A percentile compares a stretch with the other conserved stretches of the same genome.
Conservation (phyloP, 2,888 invertebrate genomes). For the Lasioglossum lativentre region DNA sequence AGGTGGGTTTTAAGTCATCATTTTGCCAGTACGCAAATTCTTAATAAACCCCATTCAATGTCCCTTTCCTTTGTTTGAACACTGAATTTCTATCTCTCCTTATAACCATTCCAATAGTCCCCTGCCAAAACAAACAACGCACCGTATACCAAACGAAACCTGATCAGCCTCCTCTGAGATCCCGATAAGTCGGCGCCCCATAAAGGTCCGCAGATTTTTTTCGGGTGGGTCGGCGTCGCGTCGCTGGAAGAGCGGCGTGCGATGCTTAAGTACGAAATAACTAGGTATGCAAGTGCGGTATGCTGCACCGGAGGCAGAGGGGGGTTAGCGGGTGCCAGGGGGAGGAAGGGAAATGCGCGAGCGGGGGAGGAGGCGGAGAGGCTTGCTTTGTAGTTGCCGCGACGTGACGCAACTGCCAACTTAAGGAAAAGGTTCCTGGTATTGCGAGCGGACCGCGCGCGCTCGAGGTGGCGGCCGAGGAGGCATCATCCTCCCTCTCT, state of each 20-base stretch:
- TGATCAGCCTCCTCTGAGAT: neutral
- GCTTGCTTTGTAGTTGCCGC: constrained; percentile 83
- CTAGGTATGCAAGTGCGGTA: constrained; percentile 77
- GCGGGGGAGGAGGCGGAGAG: constrained; percentile 46
- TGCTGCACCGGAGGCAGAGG: constrained; percentile 54
- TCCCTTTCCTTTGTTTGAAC: neutral
- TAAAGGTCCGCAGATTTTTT: neutral
- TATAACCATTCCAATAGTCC: neutral
- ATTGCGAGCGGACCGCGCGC: constrained; percentile 70
- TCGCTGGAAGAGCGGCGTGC: constrained; percentile 49
- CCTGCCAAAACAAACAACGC: neutral
- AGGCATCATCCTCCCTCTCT: constrained; percentile 59
- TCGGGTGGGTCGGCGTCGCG: neutral
- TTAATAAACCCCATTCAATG: neutral
- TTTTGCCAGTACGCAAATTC: neutral
- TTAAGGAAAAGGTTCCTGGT: constrained; percentile 81
- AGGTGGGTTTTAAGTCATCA: too few species aligned
- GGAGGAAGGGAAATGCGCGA: constrained; percentile 36
- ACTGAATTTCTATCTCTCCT: neutral
- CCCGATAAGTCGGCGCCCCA: neutral
- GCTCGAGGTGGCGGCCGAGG: constrained; percentile 46
- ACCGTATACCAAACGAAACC: neutral
- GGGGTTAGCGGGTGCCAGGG: neutral
- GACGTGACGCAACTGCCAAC: constrained; percentile 84
- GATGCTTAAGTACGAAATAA: constrained; percentile 77